phyloP scores from a whole-genome alignment of 2,113 vertebrate genomes.

The Guaruba guarouba region DNA sequence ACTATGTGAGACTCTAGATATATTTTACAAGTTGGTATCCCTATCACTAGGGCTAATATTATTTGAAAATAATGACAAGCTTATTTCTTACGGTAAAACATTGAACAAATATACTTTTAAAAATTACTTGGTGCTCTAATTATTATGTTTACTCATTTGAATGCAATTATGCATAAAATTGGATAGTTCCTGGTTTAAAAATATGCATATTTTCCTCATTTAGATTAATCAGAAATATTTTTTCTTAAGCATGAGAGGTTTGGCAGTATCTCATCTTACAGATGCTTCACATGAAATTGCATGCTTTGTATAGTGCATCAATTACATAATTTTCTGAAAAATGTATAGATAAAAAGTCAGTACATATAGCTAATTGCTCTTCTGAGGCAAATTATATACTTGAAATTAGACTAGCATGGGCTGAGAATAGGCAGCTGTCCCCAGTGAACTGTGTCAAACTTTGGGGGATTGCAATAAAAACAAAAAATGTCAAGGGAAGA shows the following conservation, averaged over 20 bases:
- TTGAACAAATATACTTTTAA: not conserved
- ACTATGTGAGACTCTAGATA: not conserved
- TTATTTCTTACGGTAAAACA: not conserved
- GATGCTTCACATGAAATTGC: not conserved
- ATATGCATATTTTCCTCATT: not conserved
- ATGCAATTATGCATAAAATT: not conserved
- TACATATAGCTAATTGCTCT: conserved; percentile 15
- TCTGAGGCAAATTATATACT: conserved; percentile 28
- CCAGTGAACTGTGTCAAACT: not conserved
- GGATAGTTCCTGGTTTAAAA: not conserved
- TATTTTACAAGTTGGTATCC: not conserved
- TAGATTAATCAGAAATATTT: not conserved
- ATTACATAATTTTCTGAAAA: conserved; percentile 10
- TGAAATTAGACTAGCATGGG: not conserved
- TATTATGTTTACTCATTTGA: not conserved
- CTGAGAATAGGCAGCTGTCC: not conserved
- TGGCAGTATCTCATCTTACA: not conserved
- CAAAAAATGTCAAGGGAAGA: not conserved
- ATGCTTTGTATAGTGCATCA: not conserved
- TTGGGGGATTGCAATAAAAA: not conserved
- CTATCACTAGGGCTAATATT: not conserved
- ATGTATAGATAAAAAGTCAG: not conserved
- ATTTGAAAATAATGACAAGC: not conserved
- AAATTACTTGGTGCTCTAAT: not conserved
- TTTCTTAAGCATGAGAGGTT: not conserved